Percentiles rank a stretch among this genome's conserved stretches.
phyloP scores from a whole-genome alignment of 2,888 invertebrate genomes.

The Drosophila nr. perissopoda region DNA sequence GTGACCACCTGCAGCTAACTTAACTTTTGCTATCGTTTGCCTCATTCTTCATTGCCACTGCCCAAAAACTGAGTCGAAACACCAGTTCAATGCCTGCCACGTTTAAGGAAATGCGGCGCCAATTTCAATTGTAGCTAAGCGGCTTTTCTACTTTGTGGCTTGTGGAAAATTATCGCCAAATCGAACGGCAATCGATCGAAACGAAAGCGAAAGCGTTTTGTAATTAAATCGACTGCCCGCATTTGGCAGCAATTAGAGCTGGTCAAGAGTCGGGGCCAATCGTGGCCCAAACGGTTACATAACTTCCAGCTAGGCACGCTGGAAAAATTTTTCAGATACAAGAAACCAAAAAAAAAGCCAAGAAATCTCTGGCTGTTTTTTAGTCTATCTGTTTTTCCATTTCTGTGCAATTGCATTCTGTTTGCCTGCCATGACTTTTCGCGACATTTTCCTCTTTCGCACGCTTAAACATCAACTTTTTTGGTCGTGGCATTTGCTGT shows the following conservation, averaged over 20 bases:
- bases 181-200: conserved; percentile 50
- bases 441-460: conserved; percentile 55
- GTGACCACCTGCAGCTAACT: conserved; percentile 56
- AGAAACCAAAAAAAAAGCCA: conserved; percentile 21
- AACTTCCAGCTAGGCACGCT: conserved; percentile 19
- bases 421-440: conserved; percentile 39
- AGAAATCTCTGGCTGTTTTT: conserved; percentile 19
- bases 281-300: conserved; percentile 44
- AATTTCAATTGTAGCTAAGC: conserved; percentile 50
- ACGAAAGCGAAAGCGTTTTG: conserved; percentile 63
- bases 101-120: conserved; percentile 65
- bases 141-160: conserved; percentile 28
- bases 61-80: conserved; percentile 14
- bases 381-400: neutral
- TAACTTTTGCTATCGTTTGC: conserved; percentile 36
- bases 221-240: conserved; percentile 55
- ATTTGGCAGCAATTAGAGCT: conserved; percentile 69
- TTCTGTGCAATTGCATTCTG: conserved; percentile 32
- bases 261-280: conserved; percentile 25
- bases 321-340: conserved; percentile 21
- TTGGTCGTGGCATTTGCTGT: conserved; percentile 18
- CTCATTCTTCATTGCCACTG: conserved; percentile 20
- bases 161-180: conserved; percentile 66
- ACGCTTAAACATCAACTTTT: conserved; percentile 37
- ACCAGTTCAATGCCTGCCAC: conserved; percentile 65